Evolutionary conservation across 1,140 invertebrate species (phyloP).

Genomic region (Drosophila setifemur): DNA sequence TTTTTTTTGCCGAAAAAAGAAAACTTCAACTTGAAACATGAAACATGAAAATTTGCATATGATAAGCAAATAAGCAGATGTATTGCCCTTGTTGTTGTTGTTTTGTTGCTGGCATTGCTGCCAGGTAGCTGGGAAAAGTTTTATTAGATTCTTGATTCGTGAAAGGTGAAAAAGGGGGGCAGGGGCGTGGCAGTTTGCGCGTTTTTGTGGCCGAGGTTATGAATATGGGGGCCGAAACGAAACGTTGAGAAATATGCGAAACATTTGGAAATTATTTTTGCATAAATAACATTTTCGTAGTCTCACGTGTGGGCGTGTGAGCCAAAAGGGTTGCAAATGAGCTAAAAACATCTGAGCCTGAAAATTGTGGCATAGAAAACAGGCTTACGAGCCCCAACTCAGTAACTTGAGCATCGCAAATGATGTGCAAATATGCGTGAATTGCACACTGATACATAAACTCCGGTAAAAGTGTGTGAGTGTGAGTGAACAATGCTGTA

Average conservation of each 20-base stretch:
- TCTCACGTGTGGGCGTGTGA: slow-evolving; percentile 23
- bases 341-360: slow-evolving; percentile 48
- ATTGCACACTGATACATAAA: slow-evolving; percentile 19
- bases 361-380: slow-evolving; percentile 41
- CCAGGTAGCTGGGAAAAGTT: slow-evolving; percentile 70
- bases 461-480: background rate
- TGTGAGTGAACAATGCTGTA: background rate
- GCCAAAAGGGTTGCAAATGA: slow-evolving; percentile 64
- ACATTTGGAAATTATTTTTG: slow-evolving; percentile 74
- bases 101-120: slow-evolving; percentile 19
- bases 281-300: slow-evolving; percentile 63
- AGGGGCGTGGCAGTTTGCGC: background rate
- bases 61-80: slow-evolving; percentile 78
- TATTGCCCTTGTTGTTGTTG: slow-evolving; percentile 24
- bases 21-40: slow-evolving; percentile 73
- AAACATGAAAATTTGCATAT: slow-evolving; percentile 78
- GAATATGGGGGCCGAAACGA: slow-evolving; percentile 52
- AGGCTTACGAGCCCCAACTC: slow-evolving; percentile 24
- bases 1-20: too few species aligned
- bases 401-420: slow-evolving; percentile 46
- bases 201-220: slow-evolving; percentile 42
- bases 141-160: slow-evolving; percentile 76
- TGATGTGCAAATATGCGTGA: slow-evolving; percentile 66
- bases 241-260: slow-evolving; percentile 66
- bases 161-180: background rate